phyloP scores from a whole-genome alignment of 1,140 invertebrate genomes.

The Drosophila erecta region DNA sequence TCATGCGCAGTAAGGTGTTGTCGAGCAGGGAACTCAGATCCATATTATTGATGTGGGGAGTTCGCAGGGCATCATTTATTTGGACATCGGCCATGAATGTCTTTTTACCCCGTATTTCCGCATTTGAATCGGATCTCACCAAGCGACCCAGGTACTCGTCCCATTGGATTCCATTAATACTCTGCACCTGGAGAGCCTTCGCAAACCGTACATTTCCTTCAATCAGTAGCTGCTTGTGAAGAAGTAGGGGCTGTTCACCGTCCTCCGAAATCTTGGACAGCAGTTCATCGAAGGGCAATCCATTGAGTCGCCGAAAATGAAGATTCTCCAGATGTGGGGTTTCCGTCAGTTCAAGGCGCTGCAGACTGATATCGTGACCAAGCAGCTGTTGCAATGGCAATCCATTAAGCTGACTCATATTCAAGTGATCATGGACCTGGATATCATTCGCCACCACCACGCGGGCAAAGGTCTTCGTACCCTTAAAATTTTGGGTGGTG shows the following conservation, averaged over 20 bases:
- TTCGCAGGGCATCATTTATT: constrained; percentile 47
- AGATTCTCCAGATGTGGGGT: constrained; percentile 34
- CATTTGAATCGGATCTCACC: constrained; percentile 49
- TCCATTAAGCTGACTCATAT: constrained; percentile 46
- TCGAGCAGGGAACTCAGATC: constrained; percentile 57
- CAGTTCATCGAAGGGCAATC: constrained; percentile 61
- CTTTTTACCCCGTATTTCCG: constrained; percentile 47
- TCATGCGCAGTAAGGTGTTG: constrained; percentile 64
- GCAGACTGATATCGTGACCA: constrained; percentile 49
- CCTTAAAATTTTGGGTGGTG: constrained; percentile 22
- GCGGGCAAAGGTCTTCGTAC: constrained; percentile 34
- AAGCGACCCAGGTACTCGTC: constrained; percentile 28
- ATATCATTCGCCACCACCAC: constrained; percentile 34
- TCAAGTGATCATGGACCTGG: constrained; percentile 19
- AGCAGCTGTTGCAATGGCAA: constrained; percentile 41
- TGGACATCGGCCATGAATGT: constrained; percentile 44
- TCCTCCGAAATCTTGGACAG: constrained; percentile 36
- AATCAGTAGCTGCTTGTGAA: constrained; percentile 70
- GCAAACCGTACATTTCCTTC: constrained; percentile 73
- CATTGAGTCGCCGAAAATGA: constrained; percentile 63
- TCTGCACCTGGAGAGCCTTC: constrained; percentile 38
- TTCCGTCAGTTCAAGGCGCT: constrained; percentile 48
- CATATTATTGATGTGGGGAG: constrained; percentile 37
- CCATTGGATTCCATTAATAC: constrained; percentile 61
- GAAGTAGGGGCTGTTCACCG: constrained; percentile 34